These are phyloP conservation scores for Sinosuthora webbiana DNA, from an alignment of 2,113 vertebrate genomes.

Conservation along the genomic window DNA sequence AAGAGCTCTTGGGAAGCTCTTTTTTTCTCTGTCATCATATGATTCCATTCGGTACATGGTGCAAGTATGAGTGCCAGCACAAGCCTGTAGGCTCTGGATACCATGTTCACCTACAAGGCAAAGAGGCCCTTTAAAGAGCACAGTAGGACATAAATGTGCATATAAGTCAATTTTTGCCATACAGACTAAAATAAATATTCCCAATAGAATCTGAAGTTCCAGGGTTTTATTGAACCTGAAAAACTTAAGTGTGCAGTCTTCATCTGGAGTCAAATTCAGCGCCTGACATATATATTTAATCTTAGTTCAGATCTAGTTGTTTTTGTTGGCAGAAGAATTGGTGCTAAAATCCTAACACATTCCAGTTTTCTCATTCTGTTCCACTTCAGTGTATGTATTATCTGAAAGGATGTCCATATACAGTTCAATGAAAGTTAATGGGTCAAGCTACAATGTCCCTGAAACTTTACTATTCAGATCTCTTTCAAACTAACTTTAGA, in stretches of 20 bases:
- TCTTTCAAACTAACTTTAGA: slow-evolving; percentile 39
- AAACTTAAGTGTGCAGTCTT: not conserved
- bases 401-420: slow-evolving; percentile 52
- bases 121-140: not conserved
- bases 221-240: not conserved
- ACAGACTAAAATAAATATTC: slow-evolving; percentile 11
- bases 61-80: not conserved
- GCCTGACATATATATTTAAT: not conserved
- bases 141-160: not conserved
- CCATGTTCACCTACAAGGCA: not conserved
- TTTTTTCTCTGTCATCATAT: not conserved
- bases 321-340: slow-evolving; percentile 39
- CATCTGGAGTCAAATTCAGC: not conserved
- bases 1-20: not conserved
- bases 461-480: not conserved
- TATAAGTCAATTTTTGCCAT: not conserved
- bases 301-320: not conserved
- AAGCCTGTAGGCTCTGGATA: not conserved
- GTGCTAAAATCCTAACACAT: slow-evolving; percentile 10
- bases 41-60: too few relatives aligned
- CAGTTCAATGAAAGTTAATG: slow-evolving; percentile 58
- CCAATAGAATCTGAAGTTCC: not conserved
- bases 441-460: slow-evolving; percentile 7
- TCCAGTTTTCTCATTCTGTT: slow-evolving; percentile 49
- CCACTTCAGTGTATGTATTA: slow-evolving; percentile 62